Evolutionary conservation across 2,113 vertebrate genomes (phyloP).

Genomic region (Naja naja): DNA sequence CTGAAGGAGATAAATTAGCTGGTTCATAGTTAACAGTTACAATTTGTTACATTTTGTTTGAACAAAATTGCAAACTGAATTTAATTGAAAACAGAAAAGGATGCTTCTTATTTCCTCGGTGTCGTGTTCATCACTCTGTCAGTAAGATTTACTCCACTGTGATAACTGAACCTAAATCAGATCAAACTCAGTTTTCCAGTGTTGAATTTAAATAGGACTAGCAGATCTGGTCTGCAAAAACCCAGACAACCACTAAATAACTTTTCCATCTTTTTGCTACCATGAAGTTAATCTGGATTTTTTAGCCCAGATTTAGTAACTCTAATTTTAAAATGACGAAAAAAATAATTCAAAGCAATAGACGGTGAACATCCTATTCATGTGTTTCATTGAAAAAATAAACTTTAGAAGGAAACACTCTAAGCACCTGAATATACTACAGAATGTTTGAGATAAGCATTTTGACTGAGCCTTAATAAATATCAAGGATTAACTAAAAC

Average conservation of each 20-base stretch:
- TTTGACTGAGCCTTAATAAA: not conserved
- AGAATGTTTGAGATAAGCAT: not conserved
- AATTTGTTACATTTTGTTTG: not conserved
- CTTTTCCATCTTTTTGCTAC: not conserved
- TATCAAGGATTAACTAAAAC: not conserved
- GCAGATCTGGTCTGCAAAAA: not conserved
- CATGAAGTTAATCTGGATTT: not conserved
- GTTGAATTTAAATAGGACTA: not conserved
- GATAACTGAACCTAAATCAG: not conserved
- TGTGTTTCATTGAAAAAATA: not conserved
- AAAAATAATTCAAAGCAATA: not conserved
- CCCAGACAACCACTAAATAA: not conserved
- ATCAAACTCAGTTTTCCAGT: not conserved
- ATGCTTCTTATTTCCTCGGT: not conserved
- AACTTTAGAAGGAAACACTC: not conserved
- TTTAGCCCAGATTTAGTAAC: not conserved
- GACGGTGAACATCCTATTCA: not conserved
- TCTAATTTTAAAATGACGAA: not conserved
- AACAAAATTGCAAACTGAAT: not conserved
- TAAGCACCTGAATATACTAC: not conserved
- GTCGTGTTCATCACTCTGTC: not conserved
- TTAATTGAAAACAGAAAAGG: not conserved
- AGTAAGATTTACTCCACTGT: not conserved
- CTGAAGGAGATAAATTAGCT: not conserved
- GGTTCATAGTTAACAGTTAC: not conserved